Base-by-base conservation (phyloP, 2,888 invertebrate species). In the Cheilosia variabilis region DNA sequence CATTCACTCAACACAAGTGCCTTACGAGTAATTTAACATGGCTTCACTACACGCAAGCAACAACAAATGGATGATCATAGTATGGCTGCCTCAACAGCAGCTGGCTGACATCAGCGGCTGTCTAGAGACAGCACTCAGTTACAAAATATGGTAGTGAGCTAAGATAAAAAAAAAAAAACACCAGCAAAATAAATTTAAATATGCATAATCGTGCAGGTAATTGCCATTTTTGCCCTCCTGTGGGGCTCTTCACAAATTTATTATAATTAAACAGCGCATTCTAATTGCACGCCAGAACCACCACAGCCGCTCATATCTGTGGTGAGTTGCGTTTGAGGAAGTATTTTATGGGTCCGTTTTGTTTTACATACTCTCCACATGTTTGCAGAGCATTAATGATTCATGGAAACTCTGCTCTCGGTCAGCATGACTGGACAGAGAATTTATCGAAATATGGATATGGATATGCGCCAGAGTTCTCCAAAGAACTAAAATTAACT, bases 181-280 rank as follows among this genome's bases (percentile, higher is more conserved):
- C 37, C 1, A 45, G 47, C 22, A 13, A 66, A 73, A 76, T 45
- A 27, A 68, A 55, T 63, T 50, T 52, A 62, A 43, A 73, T 58
- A 58, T 80, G 65, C 84, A 75, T 72, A 72, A 68, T 81, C 86
- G 86, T 86, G 81, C 86, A 80, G 80, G 62, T 86, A 86, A 86
- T 86, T 81, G 81, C 76, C 57, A 58, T 24, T 55, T 57, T 15
- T 76, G 45, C 69, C 72, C 76, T 63, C 78, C 73, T 68, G 62
- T 68, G 78, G 78, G 43, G 72, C 68, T 81, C 72, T 77, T 86
- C 76, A 77, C 76, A 76, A 86, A 81, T 86, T 86, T 86, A 86
- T 81, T 86, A 72, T 86, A 86, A 81, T 86, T 86, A 81, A 86
- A 81, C 81, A 63, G 81, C 77, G 86, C 86, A 81, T 57, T 81